Percentiles rank a stretch among this genome's conserved stretches.
Conservation (phyloP, 1,140 invertebrate species). For the Scylla paramamosain region DNA sequence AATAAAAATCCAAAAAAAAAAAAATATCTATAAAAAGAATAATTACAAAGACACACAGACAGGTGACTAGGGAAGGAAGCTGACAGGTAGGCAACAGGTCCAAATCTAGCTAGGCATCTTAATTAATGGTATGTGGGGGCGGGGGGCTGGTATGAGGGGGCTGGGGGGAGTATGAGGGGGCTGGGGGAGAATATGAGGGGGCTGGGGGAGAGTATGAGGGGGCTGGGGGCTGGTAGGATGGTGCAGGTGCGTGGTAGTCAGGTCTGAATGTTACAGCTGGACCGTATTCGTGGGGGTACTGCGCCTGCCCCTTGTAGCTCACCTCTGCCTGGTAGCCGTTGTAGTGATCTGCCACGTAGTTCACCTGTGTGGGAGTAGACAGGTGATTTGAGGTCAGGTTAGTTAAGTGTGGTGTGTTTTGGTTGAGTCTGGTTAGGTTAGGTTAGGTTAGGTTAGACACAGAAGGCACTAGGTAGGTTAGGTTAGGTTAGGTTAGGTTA, state of each 20-base stretch:
- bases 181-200: background rate
- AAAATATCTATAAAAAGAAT: too few relatives aligned
- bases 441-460: too few relatives aligned
- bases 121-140: background rate
- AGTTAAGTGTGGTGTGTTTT: too few relatives aligned
- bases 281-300: slow-evolving; percentile 75
- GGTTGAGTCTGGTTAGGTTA: background rate
- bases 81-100: background rate
- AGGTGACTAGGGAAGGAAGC: background rate
- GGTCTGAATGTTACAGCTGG: slow-evolving; percentile 75
- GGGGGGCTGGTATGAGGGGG: background rate
- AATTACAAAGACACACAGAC: background rate
- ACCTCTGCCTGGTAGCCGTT: slow-evolving; percentile 78
- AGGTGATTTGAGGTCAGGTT: background rate
- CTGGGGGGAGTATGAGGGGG: background rate
- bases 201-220: background rate
- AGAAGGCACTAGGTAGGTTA: too few relatives aligned
- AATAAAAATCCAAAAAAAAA: background rate
- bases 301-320: slow-evolving; percentile 75
- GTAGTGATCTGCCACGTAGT: slow-evolving; percentile 78
- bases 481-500: too few relatives aligned
- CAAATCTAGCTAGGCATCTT: background rate
- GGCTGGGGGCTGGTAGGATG: slow-evolving; percentile 13
- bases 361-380: slow-evolving; percentile 71
- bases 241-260: slow-evolving; percentile 53